Evolutionary conservation across 2,113 vertebrate genomes (phyloP).

Genomic region (Albula glossodonta): DNA sequence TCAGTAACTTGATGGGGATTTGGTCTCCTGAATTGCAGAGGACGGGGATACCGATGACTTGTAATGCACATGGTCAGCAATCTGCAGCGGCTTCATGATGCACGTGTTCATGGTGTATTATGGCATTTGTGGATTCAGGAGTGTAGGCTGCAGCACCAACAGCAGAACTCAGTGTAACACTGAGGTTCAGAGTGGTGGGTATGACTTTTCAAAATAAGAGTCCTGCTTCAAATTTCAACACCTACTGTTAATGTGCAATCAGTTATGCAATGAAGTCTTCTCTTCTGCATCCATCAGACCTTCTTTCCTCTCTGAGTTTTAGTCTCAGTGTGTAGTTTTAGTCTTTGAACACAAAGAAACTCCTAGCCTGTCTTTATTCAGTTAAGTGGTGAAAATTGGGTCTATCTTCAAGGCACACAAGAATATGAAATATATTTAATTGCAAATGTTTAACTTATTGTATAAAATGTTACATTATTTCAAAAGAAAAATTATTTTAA

Average conservation of each 20-base stretch:
- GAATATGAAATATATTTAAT: conserved; percentile 14
- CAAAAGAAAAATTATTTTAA: conserved; percentile 34
- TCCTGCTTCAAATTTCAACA: not conserved
- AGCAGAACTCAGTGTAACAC: not conserved
- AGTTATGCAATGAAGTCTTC: not conserved
- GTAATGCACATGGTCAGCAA: not conserved
- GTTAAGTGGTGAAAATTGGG: not conserved
- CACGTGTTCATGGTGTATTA: not conserved
- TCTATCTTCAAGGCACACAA: not conserved
- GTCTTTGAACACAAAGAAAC: not conserved
- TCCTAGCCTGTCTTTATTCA: not conserved
- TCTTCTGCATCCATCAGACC: not conserved
- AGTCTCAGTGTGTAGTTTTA: not conserved
- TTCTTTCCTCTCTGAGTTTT: not conserved
- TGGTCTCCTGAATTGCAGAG: not conserved
- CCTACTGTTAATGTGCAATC: not conserved
- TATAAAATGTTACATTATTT: conserved; percentile 34
- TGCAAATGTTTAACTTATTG: conserved; percentile 28
- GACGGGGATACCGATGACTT: not conserved
- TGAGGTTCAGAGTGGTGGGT: not conserved
- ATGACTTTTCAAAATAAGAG: not conserved
- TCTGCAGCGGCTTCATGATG: not conserved
- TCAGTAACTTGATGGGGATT: not conserved
- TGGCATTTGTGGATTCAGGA: not conserved
- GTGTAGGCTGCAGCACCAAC: not conserved